These are phyloP conservation scores for Axea sp. DNA, from an alignment of 2,888 invertebrate genomes.

Conservation along the genomic window DNA sequence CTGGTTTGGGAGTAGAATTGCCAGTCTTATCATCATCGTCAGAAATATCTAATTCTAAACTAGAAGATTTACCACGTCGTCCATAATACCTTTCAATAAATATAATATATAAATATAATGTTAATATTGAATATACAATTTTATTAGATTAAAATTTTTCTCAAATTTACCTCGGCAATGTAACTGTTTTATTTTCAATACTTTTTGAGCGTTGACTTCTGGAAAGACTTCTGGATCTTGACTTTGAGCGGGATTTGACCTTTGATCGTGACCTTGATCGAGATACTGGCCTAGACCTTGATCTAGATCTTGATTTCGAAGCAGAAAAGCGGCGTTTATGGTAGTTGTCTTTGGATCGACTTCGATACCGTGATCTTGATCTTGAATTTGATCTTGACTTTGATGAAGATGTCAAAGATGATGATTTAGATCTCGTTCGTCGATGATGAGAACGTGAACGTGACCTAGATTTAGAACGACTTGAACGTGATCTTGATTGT, in stretches of 20 bases:
- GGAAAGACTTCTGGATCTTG: slow-evolving; percentile 71
- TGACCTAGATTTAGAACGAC: slow-evolving; percentile 68
- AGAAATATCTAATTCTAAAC: slow-evolving; percentile 66
- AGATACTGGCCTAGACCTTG: slow-evolving; percentile 24
- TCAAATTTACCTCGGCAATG: slow-evolving; percentile 74
- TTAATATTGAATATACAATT: too few species aligned
- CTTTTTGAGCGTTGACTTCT: slow-evolving; percentile 75
- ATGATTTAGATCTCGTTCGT: slow-evolving; percentile 62
- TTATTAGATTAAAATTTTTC: background rate
- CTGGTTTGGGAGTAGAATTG: slow-evolving; percentile 69
- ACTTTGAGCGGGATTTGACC: slow-evolving; percentile 71
- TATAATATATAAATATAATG: too few species aligned
- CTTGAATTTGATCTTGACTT: slow-evolving; percentile 72
- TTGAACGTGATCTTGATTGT: slow-evolving; percentile 65
- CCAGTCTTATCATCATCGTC: slow-evolving; percentile 68
- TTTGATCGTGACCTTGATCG: slow-evolving; percentile 69
- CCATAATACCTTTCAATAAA: slow-evolving; percentile 81
- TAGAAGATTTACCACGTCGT: slow-evolving; percentile 78
- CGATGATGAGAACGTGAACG: slow-evolving; percentile 68
- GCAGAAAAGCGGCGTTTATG: slow-evolving; percentile 72
- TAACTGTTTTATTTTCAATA: slow-evolving; percentile 72
- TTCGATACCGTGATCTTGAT: slow-evolving; percentile 73
- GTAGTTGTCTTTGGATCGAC: slow-evolving; percentile 72
- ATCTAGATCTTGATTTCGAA: slow-evolving; percentile 72
- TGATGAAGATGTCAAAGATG: slow-evolving; percentile 71